These are phyloP conservation scores for Oxyteleia sp. DNA, from an alignment of 2,888 invertebrate species.

Conservation along the genomic window DNA sequence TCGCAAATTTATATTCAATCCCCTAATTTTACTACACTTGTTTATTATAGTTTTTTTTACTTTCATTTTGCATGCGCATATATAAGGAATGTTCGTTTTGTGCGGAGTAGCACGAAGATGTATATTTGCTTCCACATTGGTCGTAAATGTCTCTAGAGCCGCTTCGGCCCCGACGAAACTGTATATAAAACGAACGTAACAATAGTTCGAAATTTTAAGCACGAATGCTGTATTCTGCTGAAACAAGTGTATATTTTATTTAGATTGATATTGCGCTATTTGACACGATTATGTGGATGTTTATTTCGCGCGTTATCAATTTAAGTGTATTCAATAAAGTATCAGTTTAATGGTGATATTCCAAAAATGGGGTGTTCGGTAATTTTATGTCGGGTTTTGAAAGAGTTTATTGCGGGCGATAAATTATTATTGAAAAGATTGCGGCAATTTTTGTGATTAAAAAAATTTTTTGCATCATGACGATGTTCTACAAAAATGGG, in stretches of 20 bases:
- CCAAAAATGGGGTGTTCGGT: constrained; percentile 60
- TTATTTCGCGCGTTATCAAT: constrained; percentile 60
- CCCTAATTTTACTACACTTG: no score
- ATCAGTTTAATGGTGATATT: constrained; percentile 51
- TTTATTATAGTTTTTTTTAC: no score
- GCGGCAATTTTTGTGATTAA: constrained; percentile 28
- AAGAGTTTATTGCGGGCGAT: constrained; percentile 48
- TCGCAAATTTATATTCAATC: no score
- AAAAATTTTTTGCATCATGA: constrained; percentile 22
- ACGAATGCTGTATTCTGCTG: constrained; percentile 59
- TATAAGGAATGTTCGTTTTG: no score
- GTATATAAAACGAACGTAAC: constrained; percentile 71
- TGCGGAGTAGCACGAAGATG: no score
- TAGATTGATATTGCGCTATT: constrained; percentile 61
- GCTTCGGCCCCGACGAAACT: constrained; percentile 68
- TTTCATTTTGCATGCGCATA: no score
- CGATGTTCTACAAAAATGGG: not conserved
- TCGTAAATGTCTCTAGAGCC: no score
- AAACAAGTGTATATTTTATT: constrained; percentile 71
- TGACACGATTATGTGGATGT: constrained; percentile 62
- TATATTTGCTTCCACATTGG: no score
- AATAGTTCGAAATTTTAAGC: constrained; percentile 71
- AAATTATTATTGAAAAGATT: constrained; percentile 61
- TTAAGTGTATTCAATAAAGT: constrained; percentile 52
- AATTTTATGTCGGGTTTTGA: constrained; percentile 42